Evolutionary conservation across 2,797 vertebrate genomes (phyloP), one percentile per base, ranked within the genome.

Genomic region (Babyrousa celebensis): DNA sequence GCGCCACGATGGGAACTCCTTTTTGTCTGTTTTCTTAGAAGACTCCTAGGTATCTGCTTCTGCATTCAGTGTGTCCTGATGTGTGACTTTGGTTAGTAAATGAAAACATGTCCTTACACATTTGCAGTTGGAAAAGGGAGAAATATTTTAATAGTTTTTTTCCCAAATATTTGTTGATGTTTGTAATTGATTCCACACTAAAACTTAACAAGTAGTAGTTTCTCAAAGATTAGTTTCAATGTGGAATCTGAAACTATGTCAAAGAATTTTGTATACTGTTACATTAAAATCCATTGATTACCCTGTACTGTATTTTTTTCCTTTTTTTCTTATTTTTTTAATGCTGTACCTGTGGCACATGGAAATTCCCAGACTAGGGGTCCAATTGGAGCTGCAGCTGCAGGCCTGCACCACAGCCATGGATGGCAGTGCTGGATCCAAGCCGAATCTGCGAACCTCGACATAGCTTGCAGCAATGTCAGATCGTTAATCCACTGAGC

Each of bases 71-170:
- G n/a, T 74, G 20, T 92, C 6, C 0, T 85, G 29, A 80, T 80
- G 3, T 0, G 7, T 72, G n/a, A 7, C 85, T 92, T 85, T 89
- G 29, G 21, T 74, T 94, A 67, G 25, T 52, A 85, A 10, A 60
- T 89, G 12, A 77, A 92, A 93, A 27, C 77, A 70, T 0, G 58
- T 29, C 60, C 56, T 56, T 65, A 74, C 21, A 54, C 6, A 16
- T 85, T 67, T 17, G 52, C 56, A 60, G 58, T 10, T 92, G 67
- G 72, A 54, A 82, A 75, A 90, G 11, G 68, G 32, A 60, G 56
- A 68, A 62, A n/a, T 88, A 48, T 78, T 95, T 93, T 86, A 72
- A 67, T 54, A 18, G 32, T 4, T 43, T 74, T 60, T 85, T 82
- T 82, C 6, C 29, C 36, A 85, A 74, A 85, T 89, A 79, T 75